These are phyloP conservation scores for Digitonthophagus gazella DNA, from an alignment of 2,888 invertebrate species.

Conservation along the genomic window DNA sequence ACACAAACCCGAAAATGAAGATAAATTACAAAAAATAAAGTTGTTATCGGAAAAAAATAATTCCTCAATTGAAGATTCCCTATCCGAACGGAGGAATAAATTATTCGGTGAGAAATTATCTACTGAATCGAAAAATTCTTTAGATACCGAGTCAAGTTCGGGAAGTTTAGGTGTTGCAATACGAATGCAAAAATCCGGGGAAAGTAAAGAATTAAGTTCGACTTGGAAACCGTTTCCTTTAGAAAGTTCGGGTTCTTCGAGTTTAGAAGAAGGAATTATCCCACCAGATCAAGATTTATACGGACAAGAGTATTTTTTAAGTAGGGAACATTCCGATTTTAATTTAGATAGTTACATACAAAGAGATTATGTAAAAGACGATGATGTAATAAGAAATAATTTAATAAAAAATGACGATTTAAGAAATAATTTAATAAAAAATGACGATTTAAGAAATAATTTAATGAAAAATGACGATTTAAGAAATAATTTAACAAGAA, in stretches of 20 bases:
- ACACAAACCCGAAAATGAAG: no score
- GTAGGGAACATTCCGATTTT: conserved; percentile 46
- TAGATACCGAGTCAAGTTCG: conserved; percentile 74
- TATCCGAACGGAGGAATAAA: conserved; percentile 38
- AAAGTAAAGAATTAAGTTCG: conserved; percentile 67
- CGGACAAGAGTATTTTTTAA: conserved; percentile 50
- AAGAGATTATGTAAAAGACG: conserved; percentile 51
- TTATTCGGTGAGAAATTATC: conserved; percentile 47
- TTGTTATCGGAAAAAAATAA: conserved; percentile 47
- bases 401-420: no score
- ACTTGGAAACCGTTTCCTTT: conserved; percentile 83
- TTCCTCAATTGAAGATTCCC: conserved; percentile 42
- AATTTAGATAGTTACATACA: conserved; percentile 42
- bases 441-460: no score
- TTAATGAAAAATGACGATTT: no score
- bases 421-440: no score
- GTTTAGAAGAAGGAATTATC: conserved; percentile 80
- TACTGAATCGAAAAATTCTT: conserved; percentile 69
- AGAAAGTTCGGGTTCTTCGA: conserved; percentile 83
- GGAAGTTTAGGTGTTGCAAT: conserved; percentile 72
- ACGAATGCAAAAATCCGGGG: conserved; percentile 57
- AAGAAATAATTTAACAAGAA: no score
- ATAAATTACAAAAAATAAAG: no score
- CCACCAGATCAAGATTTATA: conserved; percentile 68
- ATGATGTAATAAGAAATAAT: no score